Evolutionary conservation across 2,113 vertebrate genomes (phyloP), one percentile per base, ranked within the genome.

Genomic region (Petroica traversi): DNA sequence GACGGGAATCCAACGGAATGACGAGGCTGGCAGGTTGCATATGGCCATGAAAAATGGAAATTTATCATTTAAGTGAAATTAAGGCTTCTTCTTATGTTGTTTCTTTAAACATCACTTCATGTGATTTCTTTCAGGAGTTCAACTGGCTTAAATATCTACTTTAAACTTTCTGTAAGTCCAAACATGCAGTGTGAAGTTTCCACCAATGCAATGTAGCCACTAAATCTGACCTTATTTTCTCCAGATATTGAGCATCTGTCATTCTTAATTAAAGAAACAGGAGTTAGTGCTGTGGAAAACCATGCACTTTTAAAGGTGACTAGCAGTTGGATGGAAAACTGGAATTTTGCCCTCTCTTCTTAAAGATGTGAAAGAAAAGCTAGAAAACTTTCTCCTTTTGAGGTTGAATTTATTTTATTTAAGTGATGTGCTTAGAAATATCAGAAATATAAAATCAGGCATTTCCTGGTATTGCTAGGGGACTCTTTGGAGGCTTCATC

Each of bases 161-260:
- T 87, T 33, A 62, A 85, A 46, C 6, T 58, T 95, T 79, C 51
- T 88, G 71, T 88, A 95, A 85, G 55, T 93, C 46, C 71, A 96
- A 62, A 73, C 43, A 19, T 72, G 19, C 43, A 85, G 67, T 77
- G 58, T 69, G 54, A 94, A 92, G 24, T 92, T 95, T 95, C 79
- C 43, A 80, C 55, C n/a, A 69, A 59, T 51, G 67, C 72, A 96
- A 90, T 2, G 9, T 71, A 52, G 75, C 51, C 25, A 41, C 46
- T 94, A 80, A 74, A 77, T 83, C 78, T 83, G 75, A 74, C 15
- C 15, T 93, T 88, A 85, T 93, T 93, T 93, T 89, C 89, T 83
- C 94, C 92, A 96, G 85, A 94, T 95, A 94, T 93, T 83, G 63
- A 90, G 71, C 71, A 80, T 88, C 88, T 94, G 88, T 83, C 94